phyloP scores from a whole-genome alignment of 2,797 vertebrate genomes.

The Discoglossus pictus region DNA sequence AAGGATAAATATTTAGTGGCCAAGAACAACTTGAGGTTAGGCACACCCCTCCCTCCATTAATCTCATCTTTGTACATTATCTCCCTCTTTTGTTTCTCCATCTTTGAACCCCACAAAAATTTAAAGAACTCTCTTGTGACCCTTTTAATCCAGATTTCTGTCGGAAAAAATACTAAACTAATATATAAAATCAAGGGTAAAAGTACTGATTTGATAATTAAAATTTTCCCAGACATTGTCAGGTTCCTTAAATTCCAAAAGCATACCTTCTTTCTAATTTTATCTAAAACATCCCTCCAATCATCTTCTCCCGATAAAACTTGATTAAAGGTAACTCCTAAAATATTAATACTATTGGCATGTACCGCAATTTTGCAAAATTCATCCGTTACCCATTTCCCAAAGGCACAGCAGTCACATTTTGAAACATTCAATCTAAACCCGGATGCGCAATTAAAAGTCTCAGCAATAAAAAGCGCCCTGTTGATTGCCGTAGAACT shows the following conservation, averaged over 20 bases:
- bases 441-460: neutral
- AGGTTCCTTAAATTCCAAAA: neutral
- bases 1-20: neutral
- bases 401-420: neutral
- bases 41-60: neutral
- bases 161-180: neutral
- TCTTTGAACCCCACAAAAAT: neutral
- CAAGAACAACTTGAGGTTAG: neutral
- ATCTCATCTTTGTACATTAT: neutral
- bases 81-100: neutral
- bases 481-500: neutral
- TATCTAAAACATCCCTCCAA: neutral
- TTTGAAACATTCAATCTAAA: neutral
- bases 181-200: neutral
- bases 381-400: neutral
- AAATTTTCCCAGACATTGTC: neutral
- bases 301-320: neutral
- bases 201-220: neutral
- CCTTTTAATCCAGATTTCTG: neutral
- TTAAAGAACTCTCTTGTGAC: neutral
- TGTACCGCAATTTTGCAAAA: neutral
- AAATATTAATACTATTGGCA: neutral
- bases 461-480: neutral
- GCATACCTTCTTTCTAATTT: neutral
- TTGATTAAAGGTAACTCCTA: neutral